A percentile compares a stretch with the other conserved stretches of the same genome.
Conservation (phyloP, 2,113 vertebrate species). For the Tachycineta bicolor region DNA sequence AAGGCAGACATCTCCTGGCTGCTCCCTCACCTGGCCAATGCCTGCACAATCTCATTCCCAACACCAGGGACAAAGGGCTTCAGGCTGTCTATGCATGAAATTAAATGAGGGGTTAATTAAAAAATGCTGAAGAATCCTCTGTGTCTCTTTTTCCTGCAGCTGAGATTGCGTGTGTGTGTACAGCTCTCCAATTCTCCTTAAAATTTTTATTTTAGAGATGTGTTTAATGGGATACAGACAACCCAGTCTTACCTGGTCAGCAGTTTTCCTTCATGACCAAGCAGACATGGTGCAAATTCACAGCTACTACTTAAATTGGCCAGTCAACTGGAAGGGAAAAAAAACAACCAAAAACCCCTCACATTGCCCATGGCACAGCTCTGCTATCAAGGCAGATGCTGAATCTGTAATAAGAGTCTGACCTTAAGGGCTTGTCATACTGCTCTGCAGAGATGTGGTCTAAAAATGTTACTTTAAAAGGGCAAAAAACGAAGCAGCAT, state of each 20-base stretch:
- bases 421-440: not conserved
- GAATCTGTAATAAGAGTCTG: not conserved
- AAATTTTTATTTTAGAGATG: not conserved
- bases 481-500: not conserved
- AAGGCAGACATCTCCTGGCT: not conserved
- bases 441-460: not conserved
- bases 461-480: not conserved
- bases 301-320: not conserved
- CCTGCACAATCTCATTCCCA: not conserved
- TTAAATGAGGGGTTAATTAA: not conserved
- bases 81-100: not conserved
- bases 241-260: not conserved
- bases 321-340: not conserved
- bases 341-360: fast-evolving
- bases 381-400: not conserved
- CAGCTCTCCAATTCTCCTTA: not conserved
- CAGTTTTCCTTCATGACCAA: not conserved
- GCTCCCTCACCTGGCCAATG: not conserved
- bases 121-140: not conserved
- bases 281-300: not conserved
- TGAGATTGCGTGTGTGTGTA: not conserved
- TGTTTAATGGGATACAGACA: not conserved
- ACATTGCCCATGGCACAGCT: not conserved
- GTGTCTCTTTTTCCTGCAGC: not conserved
- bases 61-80: not conserved